Conservation (phyloP, 2,888 invertebrate genomes). For the Celastrina argiolus region DNA sequence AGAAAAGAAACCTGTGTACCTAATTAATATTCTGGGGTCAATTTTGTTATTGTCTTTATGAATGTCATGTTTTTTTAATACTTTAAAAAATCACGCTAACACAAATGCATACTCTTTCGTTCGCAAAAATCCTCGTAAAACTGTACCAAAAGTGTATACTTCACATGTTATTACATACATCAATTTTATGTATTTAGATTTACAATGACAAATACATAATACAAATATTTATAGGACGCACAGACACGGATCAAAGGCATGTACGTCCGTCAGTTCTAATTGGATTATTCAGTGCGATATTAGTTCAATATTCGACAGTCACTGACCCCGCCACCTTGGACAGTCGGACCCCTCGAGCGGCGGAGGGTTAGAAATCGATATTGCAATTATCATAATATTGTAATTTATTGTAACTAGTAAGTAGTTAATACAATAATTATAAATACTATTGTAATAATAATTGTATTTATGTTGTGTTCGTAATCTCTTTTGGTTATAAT, state of each 20-base stretch:
- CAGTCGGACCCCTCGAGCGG: slow-evolving; percentile 40
- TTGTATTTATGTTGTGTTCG: not conserved
- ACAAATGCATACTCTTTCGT: no score
- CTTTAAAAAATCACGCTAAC: no score
- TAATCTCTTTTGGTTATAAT: no score
- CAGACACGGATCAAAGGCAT: slow-evolving; percentile 49
- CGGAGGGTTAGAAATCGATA: slow-evolving; percentile 19
- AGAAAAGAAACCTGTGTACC: no score
- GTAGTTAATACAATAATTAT: no score
- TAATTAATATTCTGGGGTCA: no score
- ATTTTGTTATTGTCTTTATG: no score
- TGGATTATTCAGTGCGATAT: slow-evolving; percentile 66
- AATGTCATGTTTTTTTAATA: not conserved
- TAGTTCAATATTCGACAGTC: slow-evolving; percentile 61
- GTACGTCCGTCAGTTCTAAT: slow-evolving; percentile 50
- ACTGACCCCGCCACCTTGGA: slow-evolving; percentile 61
- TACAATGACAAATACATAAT: not conserved
- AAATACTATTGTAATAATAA: not conserved
- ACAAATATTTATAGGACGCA: slow-evolving; percentile 11
- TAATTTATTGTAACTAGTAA: slow-evolving; percentile 18
- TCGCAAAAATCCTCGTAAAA: no score
- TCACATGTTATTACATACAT: not conserved
- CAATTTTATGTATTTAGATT: not conserved
- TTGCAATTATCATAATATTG: slow-evolving; percentile 18
- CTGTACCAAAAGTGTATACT: no score